phyloP scores from a whole-genome alignment of 2,888 invertebrate species.

The Heliothis peltigera region DNA sequence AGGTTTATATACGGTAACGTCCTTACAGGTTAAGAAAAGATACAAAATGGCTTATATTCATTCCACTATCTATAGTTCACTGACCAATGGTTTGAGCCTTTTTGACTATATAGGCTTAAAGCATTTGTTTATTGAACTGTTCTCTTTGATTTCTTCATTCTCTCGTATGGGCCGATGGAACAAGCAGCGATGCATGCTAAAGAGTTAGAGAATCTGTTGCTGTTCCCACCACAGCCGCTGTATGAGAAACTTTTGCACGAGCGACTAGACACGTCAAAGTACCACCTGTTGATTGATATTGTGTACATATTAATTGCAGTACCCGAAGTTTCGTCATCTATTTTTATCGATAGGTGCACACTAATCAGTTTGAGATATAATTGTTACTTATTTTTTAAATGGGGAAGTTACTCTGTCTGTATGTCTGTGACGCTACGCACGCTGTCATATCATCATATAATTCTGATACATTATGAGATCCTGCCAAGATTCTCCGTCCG shows the following conservation, averaged over 20 bases:
- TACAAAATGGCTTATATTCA: background rate
- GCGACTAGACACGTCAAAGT: constrained; percentile 35
- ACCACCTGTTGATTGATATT: constrained; percentile 41
- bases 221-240: constrained; percentile 55
- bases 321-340: background rate
- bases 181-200: background rate
- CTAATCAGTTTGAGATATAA: too few relatives aligned
- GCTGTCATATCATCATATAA: too few relatives aligned
- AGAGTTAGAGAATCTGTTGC: constrained; percentile 20
- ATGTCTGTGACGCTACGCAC: too few relatives aligned
- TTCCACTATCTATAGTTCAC: background rate
- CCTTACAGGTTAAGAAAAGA: too few relatives aligned
- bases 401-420: too few relatives aligned
- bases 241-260: constrained; percentile 51
- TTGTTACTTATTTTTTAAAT: too few relatives aligned
- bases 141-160: background rate
- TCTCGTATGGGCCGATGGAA: background rate
- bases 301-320: too few relatives aligned
- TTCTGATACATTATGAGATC: too few relatives aligned
- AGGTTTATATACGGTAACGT: too few relatives aligned
- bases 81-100: background rate
- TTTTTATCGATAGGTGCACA: too few relatives aligned
- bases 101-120: too few relatives aligned
- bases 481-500: too few relatives aligned
- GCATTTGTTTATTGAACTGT: background rate